Evolutionary conservation across 2,888 invertebrate genomes (phyloP), one percentile per base, ranked within the genome.

Genomic region (Euplexia lucipara): DNA sequence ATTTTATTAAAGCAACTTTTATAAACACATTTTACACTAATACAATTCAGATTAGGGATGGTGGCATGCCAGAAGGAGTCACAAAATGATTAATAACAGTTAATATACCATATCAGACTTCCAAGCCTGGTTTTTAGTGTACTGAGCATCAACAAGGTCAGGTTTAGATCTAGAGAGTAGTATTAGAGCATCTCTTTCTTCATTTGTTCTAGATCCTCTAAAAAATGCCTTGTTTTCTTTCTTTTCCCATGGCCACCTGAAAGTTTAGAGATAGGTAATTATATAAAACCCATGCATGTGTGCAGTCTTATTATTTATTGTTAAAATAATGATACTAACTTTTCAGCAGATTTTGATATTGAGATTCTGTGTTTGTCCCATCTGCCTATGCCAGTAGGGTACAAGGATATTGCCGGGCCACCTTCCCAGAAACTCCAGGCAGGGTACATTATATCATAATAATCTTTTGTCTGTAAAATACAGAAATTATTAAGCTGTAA

Each of bases 381-480:
- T 44, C 99, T 96, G 0, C 99, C 99, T 73, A 99, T 96, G 20
- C 99, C 99, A 58, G 97, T 97, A 0, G 99, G 99, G 93, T 99
- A 99, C 10, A 99, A 93, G 39, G 97, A 97, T 80, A 99, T 99
- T 0, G 99, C 99, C 14, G 99, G 99, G 0, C 99, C 99, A 30
- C 99, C 99, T 92, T 98, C 98, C 99, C 99, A 99, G 91, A 99
- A 99, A 42, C 98, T 97, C 99, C 99, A 99, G 0, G 99, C 98
- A 1, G 99, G 99, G 89, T 98, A 98, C 97, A 98, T 98, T 70
- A 99, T 98, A 88, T 99, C 99, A 89, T 96, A 96, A 91, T 98
- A 98, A 37, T 98, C 97, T 44, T 90, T 86, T 0, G 98, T 97
- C 97, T 95, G 87, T 51, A 66, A 57, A 51, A 53, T 1, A 39